Evolutionary conservation across 2,888 invertebrate genomes (phyloP).

Genomic region (Philopedon plagiatum): DNA sequence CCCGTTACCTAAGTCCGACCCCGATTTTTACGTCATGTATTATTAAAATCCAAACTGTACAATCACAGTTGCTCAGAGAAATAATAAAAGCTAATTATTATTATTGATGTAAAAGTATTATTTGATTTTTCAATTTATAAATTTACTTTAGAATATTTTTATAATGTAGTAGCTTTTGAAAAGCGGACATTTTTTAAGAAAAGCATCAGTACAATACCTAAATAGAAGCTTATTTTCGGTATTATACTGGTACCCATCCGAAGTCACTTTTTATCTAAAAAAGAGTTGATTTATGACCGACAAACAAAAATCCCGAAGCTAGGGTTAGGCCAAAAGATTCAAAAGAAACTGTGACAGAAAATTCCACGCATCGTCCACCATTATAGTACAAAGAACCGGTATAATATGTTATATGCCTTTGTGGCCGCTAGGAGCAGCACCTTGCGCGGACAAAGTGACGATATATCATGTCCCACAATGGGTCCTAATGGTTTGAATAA

Average conservation of each 20-base stretch:
- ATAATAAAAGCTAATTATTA: too few species aligned
- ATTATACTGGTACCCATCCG: slow-evolving; percentile 27
- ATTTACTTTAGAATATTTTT: neutral
- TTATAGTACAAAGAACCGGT: slow-evolving; percentile 64
- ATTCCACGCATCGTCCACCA: slow-evolving; percentile 60
- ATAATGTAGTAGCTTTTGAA: slow-evolving; percentile 7
- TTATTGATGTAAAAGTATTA: too few species aligned
- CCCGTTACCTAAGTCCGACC: too few species aligned
- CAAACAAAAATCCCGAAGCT: slow-evolving; percentile 34
- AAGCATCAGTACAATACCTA: slow-evolving; percentile 1
- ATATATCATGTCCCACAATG: slow-evolving; percentile 68
- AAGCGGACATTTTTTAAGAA: slow-evolving; percentile 4
- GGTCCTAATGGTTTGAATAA: slow-evolving; percentile 68
- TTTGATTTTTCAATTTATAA: neutral
- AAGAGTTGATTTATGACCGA: slow-evolving; percentile 39
- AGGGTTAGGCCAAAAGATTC: slow-evolving; percentile 37
- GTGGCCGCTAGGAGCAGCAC: slow-evolving; percentile 66
- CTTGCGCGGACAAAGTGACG: slow-evolving; percentile 67
- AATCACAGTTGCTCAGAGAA: too few species aligned
- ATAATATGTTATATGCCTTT: slow-evolving; percentile 66
- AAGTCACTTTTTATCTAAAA: slow-evolving; percentile 32
- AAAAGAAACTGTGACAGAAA: slow-evolving; percentile 54
- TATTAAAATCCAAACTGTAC: too few species aligned
- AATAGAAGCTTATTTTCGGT: slow-evolving; percentile 23
- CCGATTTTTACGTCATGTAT: too few species aligned